phyloP scores from a whole-genome alignment of 2,113 vertebrate genomes.

The Arizona elegans region DNA sequence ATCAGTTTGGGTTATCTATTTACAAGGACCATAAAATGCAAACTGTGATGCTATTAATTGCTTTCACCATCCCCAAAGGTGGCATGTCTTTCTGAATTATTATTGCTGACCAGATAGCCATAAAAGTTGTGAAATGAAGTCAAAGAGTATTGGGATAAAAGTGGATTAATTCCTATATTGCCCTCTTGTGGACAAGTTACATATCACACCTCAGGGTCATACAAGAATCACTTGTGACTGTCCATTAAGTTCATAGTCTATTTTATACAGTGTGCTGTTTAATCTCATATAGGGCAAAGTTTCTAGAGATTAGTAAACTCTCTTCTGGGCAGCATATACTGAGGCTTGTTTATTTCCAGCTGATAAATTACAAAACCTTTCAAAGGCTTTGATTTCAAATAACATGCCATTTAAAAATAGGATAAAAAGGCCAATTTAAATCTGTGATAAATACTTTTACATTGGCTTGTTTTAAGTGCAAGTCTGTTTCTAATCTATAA shows the following conservation, averaged over 20 bases:
- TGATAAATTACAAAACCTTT: background rate
- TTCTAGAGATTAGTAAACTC: background rate
- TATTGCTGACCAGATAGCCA: background rate
- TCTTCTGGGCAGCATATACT: background rate
- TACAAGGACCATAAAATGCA: background rate
- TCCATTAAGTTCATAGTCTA: background rate
- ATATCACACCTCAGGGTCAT: background rate
- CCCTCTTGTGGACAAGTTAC: background rate
- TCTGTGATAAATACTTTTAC: conserved; percentile 24
- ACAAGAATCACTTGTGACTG: background rate
- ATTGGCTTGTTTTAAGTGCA: background rate
- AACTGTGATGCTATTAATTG: background rate
- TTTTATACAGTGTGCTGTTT: background rate
- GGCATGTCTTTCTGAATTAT: background rate
- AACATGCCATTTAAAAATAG: conserved; percentile 17
- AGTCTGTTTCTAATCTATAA: background rate
- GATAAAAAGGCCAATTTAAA: conserved; percentile 1
- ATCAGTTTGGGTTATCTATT: background rate
- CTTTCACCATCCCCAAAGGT: background rate
- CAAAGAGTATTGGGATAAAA: background rate
- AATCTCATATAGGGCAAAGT: background rate
- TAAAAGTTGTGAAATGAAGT: background rate
- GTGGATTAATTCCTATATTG: background rate
- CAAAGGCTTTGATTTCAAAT: background rate
- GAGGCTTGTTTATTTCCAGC: background rate